Percentiles rank a stretch among this genome's conserved stretches.
Evolutionary conservation across 1,140 invertebrate species (phyloP).

Genomic region (Rhyzopertha dominica): DNA sequence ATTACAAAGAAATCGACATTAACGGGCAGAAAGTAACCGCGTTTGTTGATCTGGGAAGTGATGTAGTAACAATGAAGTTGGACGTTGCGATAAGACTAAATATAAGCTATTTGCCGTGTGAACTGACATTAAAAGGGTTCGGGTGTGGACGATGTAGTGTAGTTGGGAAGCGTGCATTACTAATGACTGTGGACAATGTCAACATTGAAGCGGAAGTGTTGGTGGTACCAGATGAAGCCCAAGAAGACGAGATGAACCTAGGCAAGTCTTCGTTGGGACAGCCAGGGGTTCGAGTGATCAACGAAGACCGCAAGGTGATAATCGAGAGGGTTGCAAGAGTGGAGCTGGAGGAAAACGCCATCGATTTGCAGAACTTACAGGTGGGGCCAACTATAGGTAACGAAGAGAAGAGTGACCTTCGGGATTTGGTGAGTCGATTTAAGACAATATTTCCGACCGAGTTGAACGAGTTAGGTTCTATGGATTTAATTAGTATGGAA

Average conservation of each 20-base stretch:
- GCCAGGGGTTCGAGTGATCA: constrained; percentile 1
- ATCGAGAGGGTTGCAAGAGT: not conserved
- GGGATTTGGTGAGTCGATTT: constrained; percentile 5
- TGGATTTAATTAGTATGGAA: not conserved
- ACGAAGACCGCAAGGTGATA: not conserved
- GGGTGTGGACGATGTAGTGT: not conserved
- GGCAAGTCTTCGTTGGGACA: constrained; percentile 1
- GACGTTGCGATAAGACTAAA: not conserved
- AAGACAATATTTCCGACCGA: not conserved
- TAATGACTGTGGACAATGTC: not conserved
- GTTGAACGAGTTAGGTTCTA: too few relatives aligned
- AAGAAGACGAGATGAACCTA: constrained; percentile 1
- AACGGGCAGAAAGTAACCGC: constrained; percentile 15
- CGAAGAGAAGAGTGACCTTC: too few relatives aligned
- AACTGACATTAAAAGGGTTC: not conserved
- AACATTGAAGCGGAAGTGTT: constrained; percentile 4
- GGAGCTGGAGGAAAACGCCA: too few relatives aligned
- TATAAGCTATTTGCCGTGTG: not conserved
- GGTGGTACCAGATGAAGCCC: constrained; percentile 6
- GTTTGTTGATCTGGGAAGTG: constrained; percentile 1
- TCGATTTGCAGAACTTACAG: too few relatives aligned
- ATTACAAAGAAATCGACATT: not conserved
- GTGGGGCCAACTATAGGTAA: too few relatives aligned
- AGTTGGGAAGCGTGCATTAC: constrained; percentile 1
- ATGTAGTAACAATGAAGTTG: constrained; percentile 4